Base-by-base conservation (phyloP, 1,140 invertebrate species). In the Aphelenchoides besseyi region DNA sequence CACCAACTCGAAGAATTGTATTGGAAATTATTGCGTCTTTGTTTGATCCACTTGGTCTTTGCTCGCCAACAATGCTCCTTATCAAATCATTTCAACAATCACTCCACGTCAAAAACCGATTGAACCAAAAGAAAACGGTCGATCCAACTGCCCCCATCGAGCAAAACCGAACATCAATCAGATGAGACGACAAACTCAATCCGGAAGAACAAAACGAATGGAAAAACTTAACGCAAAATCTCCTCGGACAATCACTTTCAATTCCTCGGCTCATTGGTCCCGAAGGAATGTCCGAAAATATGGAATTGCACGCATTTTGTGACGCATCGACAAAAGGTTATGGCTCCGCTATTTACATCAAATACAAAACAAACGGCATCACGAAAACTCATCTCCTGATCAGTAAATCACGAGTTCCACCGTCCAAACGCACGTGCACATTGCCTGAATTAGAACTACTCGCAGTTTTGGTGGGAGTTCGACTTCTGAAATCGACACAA, bases 391-490 rank as follows among this genome's bases (percentile, higher is more conserved):
- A 16, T 9, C 23, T 73, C 1, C n/a, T 73, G 1, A 32, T 41
- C 3, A 5, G 61, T 26, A 73, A 73, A 48, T 26, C 12, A 54
- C 55, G 54, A 23, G 26, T 73, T 1, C 1, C 55, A 32, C 71
- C 71, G 1, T 26, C 57, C 1, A 62, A 64, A 26, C 48, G 37
- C 2, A 26, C 2, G 1, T 48, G 41, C 41, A 18, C 69, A 2
- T 72, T 73, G 32, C 70, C 71, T 28, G 18, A 30, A 35, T 3
- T 64, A 1, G 71, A 73, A 72, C 30, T 73, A 32, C 5, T 73
- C 2, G 69, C 35, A 5, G 3, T 32, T 2, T 33, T 35, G 2
- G 18, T 35, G 5, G 71, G 5, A 1, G 30, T 2, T 36, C 2
- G n/a, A 9, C 37, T 73, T 18, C 1, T 16, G 16, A 9, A 30